These are phyloP conservation scores for Crocodylus rhombifer DNA, from an alignment of 2,797 vertebrate genomes.

Conservation along the genomic window DNA sequence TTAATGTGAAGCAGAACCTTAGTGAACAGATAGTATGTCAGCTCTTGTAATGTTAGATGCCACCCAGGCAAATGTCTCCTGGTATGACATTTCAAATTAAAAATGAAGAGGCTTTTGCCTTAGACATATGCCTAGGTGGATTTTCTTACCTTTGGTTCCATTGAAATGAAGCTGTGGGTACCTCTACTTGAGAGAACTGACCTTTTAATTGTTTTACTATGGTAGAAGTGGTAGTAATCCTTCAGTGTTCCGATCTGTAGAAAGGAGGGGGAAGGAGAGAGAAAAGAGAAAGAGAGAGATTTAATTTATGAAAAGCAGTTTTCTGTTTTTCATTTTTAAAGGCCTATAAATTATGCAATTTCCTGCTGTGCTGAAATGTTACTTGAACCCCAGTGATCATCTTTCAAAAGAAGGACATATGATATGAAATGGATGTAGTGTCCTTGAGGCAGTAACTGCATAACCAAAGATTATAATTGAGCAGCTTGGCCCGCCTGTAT, in stretches of 20 bases:
- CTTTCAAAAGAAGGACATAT: conserved; percentile 83
- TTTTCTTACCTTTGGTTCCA: conserved; percentile 98
- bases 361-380: conserved; percentile 76
- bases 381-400: conserved; percentile 82
- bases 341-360: conserved; percentile 84
- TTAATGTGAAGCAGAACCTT: conserved; percentile 55
- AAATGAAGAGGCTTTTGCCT: conserved; percentile 83
- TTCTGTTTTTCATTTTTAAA: conserved; percentile 69
- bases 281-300: conserved; percentile 30
- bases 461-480: conserved; percentile 79
- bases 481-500: conserved; percentile 67
- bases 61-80: conserved; percentile 52
- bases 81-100: conserved; percentile 86
- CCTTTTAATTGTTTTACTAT: conserved; percentile 98
- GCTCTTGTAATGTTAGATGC: conserved; percentile 67
- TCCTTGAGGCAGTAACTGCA: conserved; percentile 78
- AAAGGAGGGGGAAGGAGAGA: neutral
- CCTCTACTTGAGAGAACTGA: conserved; percentile 95
- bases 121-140: conserved; percentile 67
- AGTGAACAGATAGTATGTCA: conserved; percentile 59
- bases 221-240: conserved; percentile 99
- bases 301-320: conserved; percentile 64
- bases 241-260: conserved; percentile 95
- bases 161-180: conserved; percentile 98
- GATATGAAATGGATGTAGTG: conserved; percentile 79